phyloP scores from a whole-genome alignment of 2,888 invertebrate genomes.

The Eulithis testata region DNA sequence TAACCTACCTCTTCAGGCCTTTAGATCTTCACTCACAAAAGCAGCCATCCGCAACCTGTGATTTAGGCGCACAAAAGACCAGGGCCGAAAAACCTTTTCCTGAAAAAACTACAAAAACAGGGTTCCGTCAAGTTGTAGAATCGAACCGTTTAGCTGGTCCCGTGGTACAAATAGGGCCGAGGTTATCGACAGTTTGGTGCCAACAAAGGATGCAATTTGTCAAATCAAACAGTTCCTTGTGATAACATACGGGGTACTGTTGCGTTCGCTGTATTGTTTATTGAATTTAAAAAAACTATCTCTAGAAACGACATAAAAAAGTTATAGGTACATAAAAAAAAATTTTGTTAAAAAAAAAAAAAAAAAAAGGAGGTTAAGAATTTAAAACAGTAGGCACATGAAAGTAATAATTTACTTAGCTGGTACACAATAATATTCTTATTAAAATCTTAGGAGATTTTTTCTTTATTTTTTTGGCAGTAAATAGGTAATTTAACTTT shows the following conservation, averaged over 20 bases:
- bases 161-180: constrained; percentile 36
- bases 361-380: no score
- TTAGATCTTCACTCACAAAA: constrained; percentile 8
- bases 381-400: no score
- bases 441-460: no score
- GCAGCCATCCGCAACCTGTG: constrained; percentile 13
- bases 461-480: no score
- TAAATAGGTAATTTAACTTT: no score
- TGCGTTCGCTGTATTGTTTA: not conserved
- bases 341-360: no score
- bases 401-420: no score
- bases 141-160: constrained; percentile 61
- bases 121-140: constrained; percentile 50
- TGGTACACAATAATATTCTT: no score
- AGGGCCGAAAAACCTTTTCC: constrained; percentile 37
- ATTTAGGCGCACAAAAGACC: constrained; percentile 37
- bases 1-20: not conserved
- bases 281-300: not conserved
- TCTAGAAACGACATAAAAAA: no score
- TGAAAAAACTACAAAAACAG: constrained; percentile 38
- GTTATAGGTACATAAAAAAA: no score
- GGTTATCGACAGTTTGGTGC: constrained; percentile 68
- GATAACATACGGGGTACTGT: constrained; percentile 37
- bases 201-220: constrained; percentile 79
- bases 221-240: constrained; percentile 68